Conservation (phyloP, 37 sponge, comb jelly and placozoan genomes). For the Spongilla lacustris region DNA sequence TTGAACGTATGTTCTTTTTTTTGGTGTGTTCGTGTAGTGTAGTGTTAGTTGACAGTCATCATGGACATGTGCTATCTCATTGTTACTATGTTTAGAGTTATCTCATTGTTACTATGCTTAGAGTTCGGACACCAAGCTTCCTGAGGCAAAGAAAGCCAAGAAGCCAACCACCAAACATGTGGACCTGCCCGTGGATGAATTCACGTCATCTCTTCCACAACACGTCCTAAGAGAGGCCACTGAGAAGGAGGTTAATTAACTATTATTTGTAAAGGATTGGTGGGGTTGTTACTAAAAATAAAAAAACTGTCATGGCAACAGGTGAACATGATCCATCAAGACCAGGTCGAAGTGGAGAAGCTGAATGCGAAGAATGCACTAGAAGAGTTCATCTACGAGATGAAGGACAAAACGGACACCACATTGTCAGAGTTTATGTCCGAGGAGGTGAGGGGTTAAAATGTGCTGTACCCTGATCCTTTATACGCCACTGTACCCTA, state of each 20-base stretch:
- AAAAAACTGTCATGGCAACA: not conserved
- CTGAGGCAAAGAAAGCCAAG: constrained; percentile 64
- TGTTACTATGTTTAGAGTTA: no score
- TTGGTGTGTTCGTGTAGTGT: no score
- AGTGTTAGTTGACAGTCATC: no score
- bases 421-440: constrained; percentile 69
- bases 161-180: constrained; percentile 71
- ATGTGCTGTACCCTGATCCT: no score
- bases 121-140: constrained; percentile 20
- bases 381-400: constrained; percentile 98
- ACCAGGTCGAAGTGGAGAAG: constrained; percentile 78
- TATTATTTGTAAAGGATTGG: not conserved
- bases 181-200: constrained; percentile 56
- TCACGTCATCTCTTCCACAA: constrained; percentile 57
- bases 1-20: no score
- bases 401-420: constrained; percentile 79
- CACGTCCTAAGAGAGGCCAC: constrained; percentile 42
- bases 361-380: constrained; percentile 89
- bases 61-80: no score
- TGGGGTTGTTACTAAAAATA: not conserved
- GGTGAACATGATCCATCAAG: constrained; percentile 75
- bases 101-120: not conserved
- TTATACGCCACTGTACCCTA: not conserved
- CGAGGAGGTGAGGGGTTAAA: constrained; percentile 57
- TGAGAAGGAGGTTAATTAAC: constrained; percentile 75